phyloP scores from a whole-genome alignment of 2,797 vertebrate genomes.

The Melanotaenia boesemani region DNA sequence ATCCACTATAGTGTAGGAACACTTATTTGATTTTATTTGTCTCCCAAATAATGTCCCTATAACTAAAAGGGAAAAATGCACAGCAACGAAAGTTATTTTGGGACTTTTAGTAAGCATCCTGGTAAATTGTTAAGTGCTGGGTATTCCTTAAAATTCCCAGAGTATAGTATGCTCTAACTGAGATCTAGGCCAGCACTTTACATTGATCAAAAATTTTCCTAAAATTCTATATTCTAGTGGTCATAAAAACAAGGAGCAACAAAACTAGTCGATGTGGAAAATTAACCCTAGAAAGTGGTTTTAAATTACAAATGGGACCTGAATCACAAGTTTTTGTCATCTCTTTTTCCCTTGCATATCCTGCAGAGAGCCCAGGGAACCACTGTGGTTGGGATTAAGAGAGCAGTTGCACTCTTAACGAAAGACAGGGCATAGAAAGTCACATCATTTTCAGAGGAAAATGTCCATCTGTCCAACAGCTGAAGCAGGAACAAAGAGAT shows the following conservation, averaged over 20 bases:
- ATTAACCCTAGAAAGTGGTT: slow-evolving; percentile 4
- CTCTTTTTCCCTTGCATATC: slow-evolving; percentile 31
- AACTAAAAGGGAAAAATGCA: no score
- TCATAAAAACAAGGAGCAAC: neutral
- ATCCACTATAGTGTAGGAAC: no score
- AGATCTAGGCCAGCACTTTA: neutral
- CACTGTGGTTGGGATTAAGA: slow-evolving; percentile 85
- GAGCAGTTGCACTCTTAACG: slow-evolving; percentile 77
- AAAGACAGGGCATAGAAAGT: slow-evolving; percentile 84
- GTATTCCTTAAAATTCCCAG: neutral
- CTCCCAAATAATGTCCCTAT: no score
- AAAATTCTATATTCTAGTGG: neutral
- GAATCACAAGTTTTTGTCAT: slow-evolving; percentile 58
- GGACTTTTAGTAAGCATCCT: no score
- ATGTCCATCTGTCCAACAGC: slow-evolving; percentile 80
- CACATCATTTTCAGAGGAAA: slow-evolving; percentile 70
- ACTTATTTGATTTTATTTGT: no score
- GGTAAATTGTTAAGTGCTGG: no score
- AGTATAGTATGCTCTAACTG: neutral
- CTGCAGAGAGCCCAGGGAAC: slow-evolving; percentile 76
- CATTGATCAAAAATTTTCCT: neutral
- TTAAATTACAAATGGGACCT: neutral
- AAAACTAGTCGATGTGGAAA: slow-evolving; percentile 1
- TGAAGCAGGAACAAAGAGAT: slow-evolving; percentile 78
- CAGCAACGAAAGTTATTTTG: no score